Percentiles rank a stretch among this genome's conserved stretches.
Evolutionary conservation across 2,888 invertebrate genomes (phyloP).

Genomic region (Scaptomyza parva): DNA sequence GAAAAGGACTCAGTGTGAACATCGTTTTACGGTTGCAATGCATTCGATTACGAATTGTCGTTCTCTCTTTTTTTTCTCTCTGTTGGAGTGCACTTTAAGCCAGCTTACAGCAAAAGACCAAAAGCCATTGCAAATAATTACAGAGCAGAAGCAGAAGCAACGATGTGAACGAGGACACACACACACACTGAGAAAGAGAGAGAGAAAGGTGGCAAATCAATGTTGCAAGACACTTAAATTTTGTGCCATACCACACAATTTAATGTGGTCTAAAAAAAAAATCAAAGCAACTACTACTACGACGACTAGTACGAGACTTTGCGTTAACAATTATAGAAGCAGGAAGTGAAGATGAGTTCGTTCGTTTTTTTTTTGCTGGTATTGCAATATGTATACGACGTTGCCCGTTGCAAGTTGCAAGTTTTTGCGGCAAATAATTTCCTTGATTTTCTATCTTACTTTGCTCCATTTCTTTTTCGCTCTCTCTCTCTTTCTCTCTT

Average conservation of each 20-base stretch:
- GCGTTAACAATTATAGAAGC: constrained; percentile 66
- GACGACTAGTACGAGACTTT: too few relatives aligned
- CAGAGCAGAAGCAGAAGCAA: constrained; percentile 11
- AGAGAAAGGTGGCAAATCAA: constrained; percentile 12
- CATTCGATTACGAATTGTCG: constrained; percentile 45
- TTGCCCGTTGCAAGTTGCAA: constrained; percentile 47
- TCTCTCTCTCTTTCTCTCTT: constrained; percentile 7
- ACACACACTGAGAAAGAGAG: too few relatives aligned
- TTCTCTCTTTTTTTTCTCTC: constrained; percentile 21
- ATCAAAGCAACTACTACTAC: constrained; percentile 65
- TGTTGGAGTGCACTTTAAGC: constrained; percentile 46
- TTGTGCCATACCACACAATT: constrained; percentile 50
- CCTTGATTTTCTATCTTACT: constrained; percentile 19
- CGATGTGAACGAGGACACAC: background rate
- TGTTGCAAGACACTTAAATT: constrained; percentile 62
- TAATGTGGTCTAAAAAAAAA: constrained; percentile 69
- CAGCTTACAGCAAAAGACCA: constrained; percentile 23
- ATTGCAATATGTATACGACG: constrained; percentile 50
- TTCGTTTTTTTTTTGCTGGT: constrained; percentile 45
- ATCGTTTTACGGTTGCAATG: constrained; percentile 20
- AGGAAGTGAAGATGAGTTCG: constrained; percentile 47
- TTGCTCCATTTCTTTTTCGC: constrained; percentile 10
- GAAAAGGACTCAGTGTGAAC: constrained; percentile 24
- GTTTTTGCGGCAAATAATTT: constrained; percentile 75
- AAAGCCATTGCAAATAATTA: constrained; percentile 56